phyloP scores from a whole-genome alignment of 1,140 invertebrate genomes.

The Leucophenga varia region DNA sequence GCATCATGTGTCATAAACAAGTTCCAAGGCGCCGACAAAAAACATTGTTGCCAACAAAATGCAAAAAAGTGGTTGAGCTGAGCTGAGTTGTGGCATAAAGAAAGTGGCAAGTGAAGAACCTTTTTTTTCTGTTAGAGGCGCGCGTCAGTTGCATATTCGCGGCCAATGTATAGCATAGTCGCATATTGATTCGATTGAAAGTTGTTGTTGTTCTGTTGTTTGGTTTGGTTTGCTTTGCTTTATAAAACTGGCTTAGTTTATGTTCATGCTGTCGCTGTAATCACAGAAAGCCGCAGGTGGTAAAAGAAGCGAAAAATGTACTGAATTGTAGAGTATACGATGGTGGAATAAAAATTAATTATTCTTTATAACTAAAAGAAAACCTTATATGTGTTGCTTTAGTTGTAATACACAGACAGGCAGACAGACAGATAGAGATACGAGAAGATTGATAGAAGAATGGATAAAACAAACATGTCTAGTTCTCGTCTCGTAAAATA shows the following conservation, averaged over 20 bases:
- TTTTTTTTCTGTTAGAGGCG: too few relatives aligned
- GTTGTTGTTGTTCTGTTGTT: background rate
- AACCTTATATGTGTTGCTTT: conserved; percentile 26
- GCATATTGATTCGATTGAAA: conserved; percentile 11
- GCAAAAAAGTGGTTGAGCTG: conserved; percentile 15
- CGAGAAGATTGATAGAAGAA: conserved; percentile 33
- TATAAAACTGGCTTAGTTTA: background rate
- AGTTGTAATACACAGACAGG: conserved; percentile 46
- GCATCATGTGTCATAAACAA: conserved; percentile 51
- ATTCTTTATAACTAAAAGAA: background rate
- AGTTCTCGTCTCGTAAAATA: background rate
- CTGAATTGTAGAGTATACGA: conserved; percentile 3
- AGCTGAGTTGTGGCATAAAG: background rate
- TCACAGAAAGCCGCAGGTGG: conserved; percentile 53
- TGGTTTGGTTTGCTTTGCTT: too few relatives aligned
- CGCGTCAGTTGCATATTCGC: too few relatives aligned
- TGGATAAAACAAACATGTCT: conserved; percentile 9
- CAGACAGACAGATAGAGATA: conserved; percentile 37
- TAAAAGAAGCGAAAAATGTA: conserved; percentile 30
- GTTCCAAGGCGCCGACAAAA: conserved; percentile 47
- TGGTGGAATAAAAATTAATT: background rate
- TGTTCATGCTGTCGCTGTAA: conserved; percentile 49
- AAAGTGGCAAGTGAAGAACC: too few relatives aligned
- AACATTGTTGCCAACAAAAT: conserved; percentile 7
- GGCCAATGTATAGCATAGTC: too few relatives aligned